Evolutionary conservation across 1,140 invertebrate species (phyloP).

Genomic region (Akabosia matsudoensis): DNA sequence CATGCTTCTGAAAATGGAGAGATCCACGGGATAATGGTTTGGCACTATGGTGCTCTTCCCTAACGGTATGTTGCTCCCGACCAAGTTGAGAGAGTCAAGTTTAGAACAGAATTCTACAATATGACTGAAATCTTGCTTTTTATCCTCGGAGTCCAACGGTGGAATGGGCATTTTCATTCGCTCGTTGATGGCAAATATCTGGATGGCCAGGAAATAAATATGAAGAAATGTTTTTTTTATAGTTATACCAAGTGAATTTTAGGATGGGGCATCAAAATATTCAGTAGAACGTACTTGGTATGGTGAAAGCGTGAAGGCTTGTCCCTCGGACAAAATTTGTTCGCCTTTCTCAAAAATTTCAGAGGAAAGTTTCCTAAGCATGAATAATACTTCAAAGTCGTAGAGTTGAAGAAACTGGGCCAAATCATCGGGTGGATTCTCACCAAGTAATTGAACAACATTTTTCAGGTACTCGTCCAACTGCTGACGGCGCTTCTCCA

Average conservation of each 20-base stretch:
- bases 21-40: constrained; percentile 72
- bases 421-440: constrained; percentile 63
- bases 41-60: constrained; percentile 78
- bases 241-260: neutral
- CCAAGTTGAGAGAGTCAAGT: constrained; percentile 64
- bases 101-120: constrained; percentile 83
- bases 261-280: neutral
- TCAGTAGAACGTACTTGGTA: constrained; percentile 61
- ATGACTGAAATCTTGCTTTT: constrained; percentile 78
- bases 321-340: constrained; percentile 59
- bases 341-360: constrained; percentile 69
- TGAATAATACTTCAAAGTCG: constrained; percentile 75
- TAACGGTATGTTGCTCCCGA: constrained; percentile 62
- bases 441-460: constrained; percentile 67
- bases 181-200: constrained; percentile 84
- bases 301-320: constrained; percentile 64
- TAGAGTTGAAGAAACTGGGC: constrained; percentile 76
- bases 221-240: neutral
- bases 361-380: constrained; percentile 72
- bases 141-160: constrained; percentile 63
- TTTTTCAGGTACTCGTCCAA: constrained; percentile 78
- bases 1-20: constrained; percentile 73
- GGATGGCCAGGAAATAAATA: too few species aligned
- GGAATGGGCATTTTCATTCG: constrained; percentile 81
- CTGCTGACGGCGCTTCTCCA: constrained; percentile 74